These are phyloP conservation scores for Drosophila hamatofila DNA, from an alignment of 2,888 invertebrate genomes.

Conservation along the genomic window DNA sequence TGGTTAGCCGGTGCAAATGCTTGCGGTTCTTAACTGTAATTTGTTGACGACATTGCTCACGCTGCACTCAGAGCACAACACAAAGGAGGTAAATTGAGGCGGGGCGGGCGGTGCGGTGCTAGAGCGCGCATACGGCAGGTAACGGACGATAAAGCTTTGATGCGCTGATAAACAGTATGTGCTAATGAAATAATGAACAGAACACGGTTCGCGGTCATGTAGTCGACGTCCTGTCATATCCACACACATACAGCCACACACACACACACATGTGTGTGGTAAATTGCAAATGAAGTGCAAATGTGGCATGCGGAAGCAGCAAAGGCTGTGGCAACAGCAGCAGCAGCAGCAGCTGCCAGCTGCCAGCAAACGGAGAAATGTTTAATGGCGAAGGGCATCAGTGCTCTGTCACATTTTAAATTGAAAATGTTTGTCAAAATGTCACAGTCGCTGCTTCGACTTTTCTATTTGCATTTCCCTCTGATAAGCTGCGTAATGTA, in stretches of 20 bases:
- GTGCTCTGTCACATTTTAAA: conserved; percentile 69
- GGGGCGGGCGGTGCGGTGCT: background rate
- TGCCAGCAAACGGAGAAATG: conserved; percentile 31
- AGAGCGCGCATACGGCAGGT: conserved; percentile 5
- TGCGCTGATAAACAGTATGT: conserved; percentile 67
- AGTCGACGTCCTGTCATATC: conserved; percentile 43
- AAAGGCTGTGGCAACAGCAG: conserved; percentile 11
- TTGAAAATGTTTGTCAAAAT: conserved; percentile 72
- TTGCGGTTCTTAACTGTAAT: conserved; percentile 64
- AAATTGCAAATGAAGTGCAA: conserved; percentile 56
- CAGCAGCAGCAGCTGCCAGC: background rate
- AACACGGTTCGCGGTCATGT: conserved; percentile 64
- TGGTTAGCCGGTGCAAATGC: conserved; percentile 61
- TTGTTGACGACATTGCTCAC: conserved; percentile 59
- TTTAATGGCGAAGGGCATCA: conserved; percentile 35
- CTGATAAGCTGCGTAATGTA: conserved; percentile 61
- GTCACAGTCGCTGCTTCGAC: conserved; percentile 25
- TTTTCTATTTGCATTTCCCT: conserved; percentile 35
- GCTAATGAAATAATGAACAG: conserved; percentile 78
- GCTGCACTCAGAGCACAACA: background rate
- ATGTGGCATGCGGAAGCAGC: conserved; percentile 31
- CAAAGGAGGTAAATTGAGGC: background rate
- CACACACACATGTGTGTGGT: conserved; percentile 15
- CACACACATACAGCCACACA: conserved; percentile 19
- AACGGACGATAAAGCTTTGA: conserved; percentile 63